Conservation (phyloP, 2,888 invertebrate species). For the Neoaliturus tenellus region DNA sequence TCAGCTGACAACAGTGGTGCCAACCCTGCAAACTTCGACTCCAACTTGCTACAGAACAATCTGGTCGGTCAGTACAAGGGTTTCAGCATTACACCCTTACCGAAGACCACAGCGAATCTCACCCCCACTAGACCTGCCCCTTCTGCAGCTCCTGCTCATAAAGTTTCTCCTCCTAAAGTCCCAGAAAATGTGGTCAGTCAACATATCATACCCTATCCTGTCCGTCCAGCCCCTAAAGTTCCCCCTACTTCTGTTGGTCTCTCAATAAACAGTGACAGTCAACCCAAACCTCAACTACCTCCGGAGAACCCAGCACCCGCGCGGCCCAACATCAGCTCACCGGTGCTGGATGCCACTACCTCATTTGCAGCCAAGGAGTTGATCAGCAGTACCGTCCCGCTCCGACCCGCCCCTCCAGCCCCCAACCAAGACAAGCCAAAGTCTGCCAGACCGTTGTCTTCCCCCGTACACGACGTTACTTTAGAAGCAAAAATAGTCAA, state of each 20-base stretch:
- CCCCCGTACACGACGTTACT: constrained; percentile 67
- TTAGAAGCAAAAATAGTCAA: constrained; percentile 51
- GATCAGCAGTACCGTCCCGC: constrained; percentile 70
- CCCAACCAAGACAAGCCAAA: constrained; percentile 67
- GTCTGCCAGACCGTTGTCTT: constrained; percentile 74
- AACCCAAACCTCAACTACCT: constrained; percentile 56
- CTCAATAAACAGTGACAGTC: constrained; percentile 40
- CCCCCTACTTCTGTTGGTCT: constrained; percentile 58
- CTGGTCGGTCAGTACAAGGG: constrained; percentile 93
- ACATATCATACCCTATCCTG: constrained; percentile 42
- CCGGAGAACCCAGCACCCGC: constrained; percentile 68
- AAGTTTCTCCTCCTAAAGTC: constrained; percentile 58
- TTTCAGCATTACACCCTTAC: constrained; percentile 84
- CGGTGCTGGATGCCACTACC: constrained; percentile 88
- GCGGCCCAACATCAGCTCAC: constrained; percentile 87
- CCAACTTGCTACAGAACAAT: constrained; percentile 72
- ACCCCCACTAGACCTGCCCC: constrained; percentile 63
- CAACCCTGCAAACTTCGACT: constrained; percentile 19
- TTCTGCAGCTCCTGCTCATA: constrained; percentile 48
- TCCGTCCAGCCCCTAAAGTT: constrained; percentile 62
- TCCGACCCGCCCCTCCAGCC: constrained; percentile 77
- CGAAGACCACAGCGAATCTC: constrained; percentile 69
- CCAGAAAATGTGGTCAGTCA: constrained; percentile 50
- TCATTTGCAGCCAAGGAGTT: constrained; percentile 84
- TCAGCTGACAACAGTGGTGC: constrained; percentile 50